A percentile compares a stretch with the other conserved stretches of the same genome.
phyloP scores from a whole-genome alignment of 2,113 vertebrate species.

The Odontesthes bonariensis region DNA sequence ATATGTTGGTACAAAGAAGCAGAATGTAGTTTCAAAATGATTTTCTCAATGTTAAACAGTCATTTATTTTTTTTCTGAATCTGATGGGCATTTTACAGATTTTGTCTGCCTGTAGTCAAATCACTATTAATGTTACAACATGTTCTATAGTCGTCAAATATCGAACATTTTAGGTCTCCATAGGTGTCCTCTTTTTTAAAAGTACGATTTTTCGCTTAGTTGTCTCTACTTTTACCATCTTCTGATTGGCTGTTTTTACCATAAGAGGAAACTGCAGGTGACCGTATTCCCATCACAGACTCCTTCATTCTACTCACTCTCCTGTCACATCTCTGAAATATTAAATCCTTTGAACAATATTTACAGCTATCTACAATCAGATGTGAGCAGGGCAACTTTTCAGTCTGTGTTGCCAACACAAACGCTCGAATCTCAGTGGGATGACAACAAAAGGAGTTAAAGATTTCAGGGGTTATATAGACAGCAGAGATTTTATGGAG shows the following conservation, averaged over 20 bases:
- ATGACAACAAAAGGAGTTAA: conserved; percentile 12
- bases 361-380: conserved; percentile 75
- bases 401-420: conserved; percentile 34
- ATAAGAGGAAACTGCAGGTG: conserved; percentile 12
- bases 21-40: not conserved
- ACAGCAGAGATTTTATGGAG: conserved; percentile 24
- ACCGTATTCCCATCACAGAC: conserved; percentile 15
- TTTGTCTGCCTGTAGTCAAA: not conserved
- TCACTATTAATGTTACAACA: conserved; percentile 2
- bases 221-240: not conserved
- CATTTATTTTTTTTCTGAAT: not conserved
- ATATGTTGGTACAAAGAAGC: conserved; percentile 3
- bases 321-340: conserved; percentile 41
- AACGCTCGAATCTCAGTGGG: not conserved
- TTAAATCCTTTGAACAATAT: conserved; percentile 65
- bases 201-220: not conserved
- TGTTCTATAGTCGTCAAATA: not conserved
- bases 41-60: conserved; percentile 1
- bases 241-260: conserved; percentile 26
- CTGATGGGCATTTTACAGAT: not conserved
- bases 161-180: conserved; percentile 22
- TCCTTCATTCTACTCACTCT: conserved; percentile 27
- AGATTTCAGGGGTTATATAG: not conserved
- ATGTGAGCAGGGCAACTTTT: conserved; percentile 45
- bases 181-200: conserved; percentile 3